Evolutionary conservation across 2,888 invertebrate genomes (phyloP).

Genomic region (Poecilus cupreus): DNA sequence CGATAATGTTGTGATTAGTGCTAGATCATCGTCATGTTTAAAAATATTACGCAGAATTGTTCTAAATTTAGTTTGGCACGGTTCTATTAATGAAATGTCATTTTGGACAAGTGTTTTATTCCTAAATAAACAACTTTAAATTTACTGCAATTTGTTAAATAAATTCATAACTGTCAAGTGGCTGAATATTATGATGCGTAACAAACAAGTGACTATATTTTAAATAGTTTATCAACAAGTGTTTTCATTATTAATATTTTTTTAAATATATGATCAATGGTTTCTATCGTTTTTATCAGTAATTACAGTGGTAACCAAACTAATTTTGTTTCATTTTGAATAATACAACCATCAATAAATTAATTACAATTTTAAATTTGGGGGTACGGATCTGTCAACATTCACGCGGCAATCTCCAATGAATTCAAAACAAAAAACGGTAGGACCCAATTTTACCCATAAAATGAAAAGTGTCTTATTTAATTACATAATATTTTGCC

Average conservation of each 20-base stretch:
- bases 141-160: neutral
- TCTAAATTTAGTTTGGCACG: conserved; percentile 18
- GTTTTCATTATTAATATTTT: neutral
- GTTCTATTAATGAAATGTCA: neutral
- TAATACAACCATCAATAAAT: too few species aligned
- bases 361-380: too few species aligned
- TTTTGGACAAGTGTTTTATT: neutral
- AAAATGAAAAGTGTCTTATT: too few species aligned
- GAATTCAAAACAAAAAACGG: neutral
- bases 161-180: too few species aligned
- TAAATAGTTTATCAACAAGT: neutral
- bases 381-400: neutral
- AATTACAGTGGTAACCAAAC: too few species aligned
- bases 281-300: too few species aligned
- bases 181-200: too few species aligned
- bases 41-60: conserved; percentile 11
- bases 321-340: too few species aligned
- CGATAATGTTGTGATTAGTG: too few species aligned
- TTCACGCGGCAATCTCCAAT: neutral
- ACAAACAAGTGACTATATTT: neutral
- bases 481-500: too few species aligned
- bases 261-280: too few species aligned
- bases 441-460: neutral
- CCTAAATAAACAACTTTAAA: neutral
- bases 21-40: too few species aligned